Percentiles rank a stretch among this genome's conserved stretches.
Conservation (phyloP, 2,888 invertebrate species). For the Polydrusus tereticollis region DNA sequence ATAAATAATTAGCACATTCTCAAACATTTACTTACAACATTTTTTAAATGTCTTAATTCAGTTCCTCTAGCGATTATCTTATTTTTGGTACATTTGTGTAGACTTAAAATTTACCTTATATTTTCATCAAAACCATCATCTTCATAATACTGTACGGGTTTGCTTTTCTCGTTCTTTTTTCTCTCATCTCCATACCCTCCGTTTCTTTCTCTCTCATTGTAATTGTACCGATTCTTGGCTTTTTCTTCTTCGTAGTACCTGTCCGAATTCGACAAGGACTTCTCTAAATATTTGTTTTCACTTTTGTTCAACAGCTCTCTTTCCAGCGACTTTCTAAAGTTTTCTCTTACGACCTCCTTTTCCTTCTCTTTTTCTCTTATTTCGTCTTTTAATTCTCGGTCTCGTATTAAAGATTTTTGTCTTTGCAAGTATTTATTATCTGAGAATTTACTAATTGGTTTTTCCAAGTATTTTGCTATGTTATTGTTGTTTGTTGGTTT, state of each 20-base stretch:
- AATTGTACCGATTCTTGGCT: slow-evolving; percentile 42
- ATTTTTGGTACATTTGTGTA: neutral
- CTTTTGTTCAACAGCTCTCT: slow-evolving; percentile 39
- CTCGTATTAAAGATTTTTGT: slow-evolving; percentile 56
- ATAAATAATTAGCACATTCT: too few relatives aligned
- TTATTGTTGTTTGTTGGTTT: slow-evolving; percentile 58
- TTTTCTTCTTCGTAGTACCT: slow-evolving; percentile 51
- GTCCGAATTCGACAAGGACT: slow-evolving; percentile 44
- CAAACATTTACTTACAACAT: too few relatives aligned
- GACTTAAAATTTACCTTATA: slow-evolving; percentile 52
- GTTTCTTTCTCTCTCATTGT: slow-evolving; percentile 17
- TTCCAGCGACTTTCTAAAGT: slow-evolving; percentile 51
- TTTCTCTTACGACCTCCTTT: slow-evolving; percentile 45
- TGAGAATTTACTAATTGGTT: slow-evolving; percentile 58
- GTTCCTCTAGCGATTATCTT: too few relatives aligned
- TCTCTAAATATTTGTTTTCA: slow-evolving; percentile 45
- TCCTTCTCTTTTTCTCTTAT: slow-evolving; percentile 48
- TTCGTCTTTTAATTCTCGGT: slow-evolving; percentile 45
- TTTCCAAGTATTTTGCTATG: slow-evolving; percentile 58
- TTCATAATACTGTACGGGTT: slow-evolving; percentile 55
- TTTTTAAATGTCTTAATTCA: neutral
- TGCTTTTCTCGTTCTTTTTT: slow-evolving; percentile 52
- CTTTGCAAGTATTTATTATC: slow-evolving; percentile 59
- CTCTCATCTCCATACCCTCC: slow-evolving; percentile 43
- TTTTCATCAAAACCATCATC: slow-evolving; percentile 63